Evolutionary conservation across 2,888 invertebrate genomes (phyloP).

Genomic region (Stenchaetothrips biformis): DNA sequence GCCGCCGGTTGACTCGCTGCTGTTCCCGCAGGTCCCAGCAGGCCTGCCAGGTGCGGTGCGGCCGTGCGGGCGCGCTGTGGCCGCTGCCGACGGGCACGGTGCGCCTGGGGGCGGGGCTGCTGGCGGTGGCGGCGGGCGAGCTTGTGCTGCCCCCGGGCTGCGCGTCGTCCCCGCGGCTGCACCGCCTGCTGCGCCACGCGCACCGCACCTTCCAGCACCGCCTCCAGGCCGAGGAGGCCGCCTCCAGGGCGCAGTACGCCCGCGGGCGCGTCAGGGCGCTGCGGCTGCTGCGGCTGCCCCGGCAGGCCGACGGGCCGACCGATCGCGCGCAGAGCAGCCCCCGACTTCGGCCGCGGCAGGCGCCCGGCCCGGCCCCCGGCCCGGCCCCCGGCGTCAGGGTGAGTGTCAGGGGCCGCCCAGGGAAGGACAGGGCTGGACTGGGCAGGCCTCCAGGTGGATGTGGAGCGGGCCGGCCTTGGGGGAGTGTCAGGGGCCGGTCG

Average conservation of each 20-base stretch:
- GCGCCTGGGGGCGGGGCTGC: background rate
- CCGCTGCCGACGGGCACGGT: conserved; percentile 3
- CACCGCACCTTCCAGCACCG: conserved; percentile 1
- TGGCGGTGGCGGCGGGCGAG: background rate
- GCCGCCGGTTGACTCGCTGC: background rate
- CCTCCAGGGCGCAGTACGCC: background rate
- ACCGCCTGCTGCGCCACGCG: background rate
- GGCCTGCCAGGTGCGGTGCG: conserved; percentile 2
- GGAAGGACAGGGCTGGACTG: background rate
- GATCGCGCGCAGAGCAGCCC: too few species aligned
- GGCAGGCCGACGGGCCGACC: background rate
- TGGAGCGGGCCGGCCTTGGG: background rate
- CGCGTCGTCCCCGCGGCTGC: background rate
- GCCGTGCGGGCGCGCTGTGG: conserved; percentile 15
- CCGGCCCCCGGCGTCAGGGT: background rate
- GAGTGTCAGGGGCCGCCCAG: background rate
- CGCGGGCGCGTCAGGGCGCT: background rate
- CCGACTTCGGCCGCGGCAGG: background rate
- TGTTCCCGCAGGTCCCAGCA: background rate
- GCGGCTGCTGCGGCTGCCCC: too few species aligned
- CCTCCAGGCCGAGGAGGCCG: conserved; percentile 10
- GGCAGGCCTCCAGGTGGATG: too few species aligned
- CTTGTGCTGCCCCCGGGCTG: background rate
- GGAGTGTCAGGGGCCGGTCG: background rate
- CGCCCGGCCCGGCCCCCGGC: background rate